Base-by-base conservation (phyloP, 2,797 vertebrate genomes). In the Hippoglossus hippoglossus region DNA sequence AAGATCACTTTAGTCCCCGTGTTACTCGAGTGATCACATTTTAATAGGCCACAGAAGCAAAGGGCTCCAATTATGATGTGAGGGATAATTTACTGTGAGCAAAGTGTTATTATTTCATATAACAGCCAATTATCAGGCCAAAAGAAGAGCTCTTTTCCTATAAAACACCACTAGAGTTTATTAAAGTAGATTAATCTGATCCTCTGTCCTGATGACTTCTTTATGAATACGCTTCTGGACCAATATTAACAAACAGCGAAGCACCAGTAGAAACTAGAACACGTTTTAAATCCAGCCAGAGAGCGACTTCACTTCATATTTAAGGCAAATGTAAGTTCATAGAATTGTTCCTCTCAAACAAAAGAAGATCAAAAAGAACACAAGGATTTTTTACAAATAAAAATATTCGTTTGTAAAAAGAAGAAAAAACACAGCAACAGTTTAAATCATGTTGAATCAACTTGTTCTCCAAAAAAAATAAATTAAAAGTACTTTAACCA, bases 271-370 rank as follows among this genome's bases (percentile, higher is more conserved):
- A 61, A 80, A 87, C 85, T 61, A 79, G 62, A 71, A 79, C 77
- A 71, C 44, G 31, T 26, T 73, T 68, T 65, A 15, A 25, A 72
- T 81, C 79, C 74, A 83, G 74, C 81, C 73, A 73, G 63, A 89
- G 57, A 86, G 75, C 80, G 21, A 88, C 84, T 85, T 85, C 71
- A 79, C 76, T 88, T 87, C 6, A 75, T 86, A 90, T 88, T 92
- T 94, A 95, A 94, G 93, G 93, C 94, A 34, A 90, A 91, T 91
- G 83, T 67, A 92, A 81, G 86, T 86, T 83, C 72, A 83, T 76
- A 73, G 50, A 82, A 62, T 73, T 72, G 25, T 78, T 87, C 75
- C 62, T 81, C 72, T 78, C 56, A 73, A 73, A 72, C 12, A 22
- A 47, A 73, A 39, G 19, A 47, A 53, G 13, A 11, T 31, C 28